Conservation (phyloP, 2,113 vertebrate species). For the Petaurus breviceps region DNA sequence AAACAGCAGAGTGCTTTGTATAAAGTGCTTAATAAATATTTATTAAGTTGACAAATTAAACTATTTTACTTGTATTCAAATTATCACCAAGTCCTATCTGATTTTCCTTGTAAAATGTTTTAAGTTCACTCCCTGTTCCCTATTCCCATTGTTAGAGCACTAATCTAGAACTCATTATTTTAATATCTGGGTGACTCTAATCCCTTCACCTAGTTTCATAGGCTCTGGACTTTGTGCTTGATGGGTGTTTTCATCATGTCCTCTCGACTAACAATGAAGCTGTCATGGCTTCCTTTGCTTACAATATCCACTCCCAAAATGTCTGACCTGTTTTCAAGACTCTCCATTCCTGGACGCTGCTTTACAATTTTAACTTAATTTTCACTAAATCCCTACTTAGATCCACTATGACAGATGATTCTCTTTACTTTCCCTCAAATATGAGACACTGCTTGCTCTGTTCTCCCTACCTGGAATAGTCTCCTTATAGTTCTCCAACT, state of each 20-base stretch:
- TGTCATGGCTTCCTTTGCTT: neutral
- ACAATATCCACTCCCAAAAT: neutral
- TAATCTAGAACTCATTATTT: neutral
- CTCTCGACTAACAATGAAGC: neutral
- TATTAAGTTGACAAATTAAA: neutral
- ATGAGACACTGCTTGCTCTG: neutral
- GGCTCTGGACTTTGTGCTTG: neutral
- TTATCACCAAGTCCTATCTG: neutral
- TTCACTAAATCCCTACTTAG: neutral
- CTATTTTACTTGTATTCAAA: neutral
- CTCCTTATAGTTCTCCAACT: neutral
- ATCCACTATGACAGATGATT: neutral
- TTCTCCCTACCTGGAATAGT: slow-evolving; percentile 11
- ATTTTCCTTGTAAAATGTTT: neutral
- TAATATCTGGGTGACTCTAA: neutral
- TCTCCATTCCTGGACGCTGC: neutral
- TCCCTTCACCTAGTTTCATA: neutral
- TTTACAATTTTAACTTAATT: neutral
- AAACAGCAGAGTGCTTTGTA: neutral
- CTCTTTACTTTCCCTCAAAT: neutral
- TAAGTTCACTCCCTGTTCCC: too few species aligned
- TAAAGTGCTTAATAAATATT: neutral
- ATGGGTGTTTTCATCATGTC: neutral
- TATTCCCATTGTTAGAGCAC: neutral
- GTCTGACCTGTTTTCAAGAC: neutral